Evolutionary conservation across 1,140 invertebrate species (phyloP), one percentile per base, ranked within the genome.

Genomic region (Sinonovacula constricta): DNA sequence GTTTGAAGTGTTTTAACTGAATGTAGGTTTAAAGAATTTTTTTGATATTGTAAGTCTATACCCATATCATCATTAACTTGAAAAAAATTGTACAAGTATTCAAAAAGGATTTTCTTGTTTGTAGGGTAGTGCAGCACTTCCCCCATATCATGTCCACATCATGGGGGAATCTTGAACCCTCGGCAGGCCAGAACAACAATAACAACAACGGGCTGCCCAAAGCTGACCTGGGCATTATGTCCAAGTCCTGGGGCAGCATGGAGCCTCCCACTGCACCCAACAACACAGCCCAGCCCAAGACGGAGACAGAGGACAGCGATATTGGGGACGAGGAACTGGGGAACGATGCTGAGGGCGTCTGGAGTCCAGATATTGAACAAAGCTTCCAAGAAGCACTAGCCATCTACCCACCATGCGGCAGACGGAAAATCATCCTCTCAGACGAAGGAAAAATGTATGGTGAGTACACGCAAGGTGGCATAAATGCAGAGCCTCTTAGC

Each of bases 361-460:
- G 99, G 99, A 98, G 97, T 92, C 97, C 98, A 65, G 98, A 99
- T 92, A 99, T 99, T 92, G 99, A 99, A 92, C 98, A 99, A 92
- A 98, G 97, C 92, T 99, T 99, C 92, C 98, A 99, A 92, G 98
- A 99, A 93, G 99, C 99, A 56, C 93, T 99, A 85, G 98, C 98
- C 86, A 99, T 99, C 90, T 99, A 99, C 93, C 99, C 99, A 67
- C 98, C 99, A 80, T 99, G 99, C 92, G 99, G 99, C 70, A 92
- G 99, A 85, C 93, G 99, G 88, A 99, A 99, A 94, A 99, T 99
- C 90, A 99, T 99, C 84, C 94, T 99, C 82, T 99, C 97, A 78
- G 99, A 99, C 92, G 98, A 99, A 93, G 99, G 99, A 90, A 99
- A 99, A 94, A 99, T 99, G 99, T 99, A 99, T 93, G 98, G 98